phyloP scores from a whole-genome alignment of 2,888 invertebrate genomes.

The Drosophila mayaguana region DNA sequence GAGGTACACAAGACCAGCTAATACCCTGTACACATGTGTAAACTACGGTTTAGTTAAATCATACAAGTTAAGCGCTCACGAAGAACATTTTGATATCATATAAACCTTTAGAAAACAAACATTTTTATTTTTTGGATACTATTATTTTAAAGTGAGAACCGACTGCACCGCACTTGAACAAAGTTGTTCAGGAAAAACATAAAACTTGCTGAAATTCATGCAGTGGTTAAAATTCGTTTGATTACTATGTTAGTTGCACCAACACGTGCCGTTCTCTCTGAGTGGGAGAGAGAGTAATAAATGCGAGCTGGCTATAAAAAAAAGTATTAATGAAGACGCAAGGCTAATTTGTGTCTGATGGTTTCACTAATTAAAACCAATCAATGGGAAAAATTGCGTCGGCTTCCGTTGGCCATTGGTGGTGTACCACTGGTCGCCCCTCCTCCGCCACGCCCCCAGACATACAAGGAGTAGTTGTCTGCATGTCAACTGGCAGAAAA shows the following conservation, averaged over 20 bases:
- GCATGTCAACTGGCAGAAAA: slow-evolving; percentile 63
- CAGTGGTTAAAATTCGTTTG: slow-evolving; percentile 26
- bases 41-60: neutral
- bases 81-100: neutral
- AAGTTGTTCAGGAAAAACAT: neutral
- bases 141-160: slow-evolving; percentile 48
- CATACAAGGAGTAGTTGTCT: slow-evolving; percentile 22
- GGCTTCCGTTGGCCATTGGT: slow-evolving; percentile 52
- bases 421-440: neutral
- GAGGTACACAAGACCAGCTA: neutral
- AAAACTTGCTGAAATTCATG: slow-evolving; percentile 31
- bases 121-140: slow-evolving; percentile 47
- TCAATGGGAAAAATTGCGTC: slow-evolving; percentile 74
- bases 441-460: neutral
- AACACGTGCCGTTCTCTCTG: neutral
- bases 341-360: slow-evolving; percentile 76
- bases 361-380: slow-evolving; percentile 79
- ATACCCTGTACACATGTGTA: neutral
- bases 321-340: slow-evolving; percentile 74
- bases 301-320: slow-evolving; percentile 59
- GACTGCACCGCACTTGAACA: slow-evolving; percentile 17
- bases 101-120: neutral
- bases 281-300: slow-evolving; percentile 20
- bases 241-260: neutral
- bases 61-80: neutral